Evolutionary conservation across 2,888 invertebrate species (phyloP), one percentile per base, ranked within the genome.

Genomic region (Adineta ricciae): DNA sequence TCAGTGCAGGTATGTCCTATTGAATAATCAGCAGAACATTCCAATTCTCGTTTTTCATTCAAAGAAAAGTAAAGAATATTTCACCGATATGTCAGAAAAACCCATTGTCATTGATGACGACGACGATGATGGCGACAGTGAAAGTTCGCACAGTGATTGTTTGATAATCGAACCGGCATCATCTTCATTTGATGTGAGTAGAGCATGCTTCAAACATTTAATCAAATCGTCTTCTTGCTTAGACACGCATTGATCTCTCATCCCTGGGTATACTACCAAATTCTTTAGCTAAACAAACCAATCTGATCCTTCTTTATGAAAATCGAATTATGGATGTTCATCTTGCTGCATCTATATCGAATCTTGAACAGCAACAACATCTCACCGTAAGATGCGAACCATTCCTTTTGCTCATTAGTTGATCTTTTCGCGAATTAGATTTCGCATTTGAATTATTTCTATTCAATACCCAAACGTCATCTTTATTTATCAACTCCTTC

Each of bases 381-480:
- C 5, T 64, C 5, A 64, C 64, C 2, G 64, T 64, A 64, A 64
- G 32, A 64, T 32, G 7, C 5, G 1, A 64, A 16, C 27, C 11
- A 24, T n/a, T 56, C 11, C n/a, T n/a, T 2, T 56, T 27, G 11
- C 27, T 32, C 4, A 14, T 52, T n/a, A 21, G 19, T 52, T 24
- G 21, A 52, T 5, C 24, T 52, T 52, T 52, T 21, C 24, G 3
- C 24, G 4, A 0, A 64, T 64, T 64, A 64, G 64, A 64, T 64
- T 64, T 64, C 64, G 16, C 64, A 64, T 64, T 32, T 32, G 4
- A 64, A 32, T 36, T 5, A 64, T 64, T 5, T 64, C 7, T 64
- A 64, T 64, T 64, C 64, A 32, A 64, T 64, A 64, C 64, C 64
- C 32, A 64, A 64, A 64, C 64, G 64, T 16, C 64, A 64, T 64